Evolutionary conservation across 2,797 vertebrate genomes (phyloP).

Genomic region (Pantherophis vulpinus): DNA sequence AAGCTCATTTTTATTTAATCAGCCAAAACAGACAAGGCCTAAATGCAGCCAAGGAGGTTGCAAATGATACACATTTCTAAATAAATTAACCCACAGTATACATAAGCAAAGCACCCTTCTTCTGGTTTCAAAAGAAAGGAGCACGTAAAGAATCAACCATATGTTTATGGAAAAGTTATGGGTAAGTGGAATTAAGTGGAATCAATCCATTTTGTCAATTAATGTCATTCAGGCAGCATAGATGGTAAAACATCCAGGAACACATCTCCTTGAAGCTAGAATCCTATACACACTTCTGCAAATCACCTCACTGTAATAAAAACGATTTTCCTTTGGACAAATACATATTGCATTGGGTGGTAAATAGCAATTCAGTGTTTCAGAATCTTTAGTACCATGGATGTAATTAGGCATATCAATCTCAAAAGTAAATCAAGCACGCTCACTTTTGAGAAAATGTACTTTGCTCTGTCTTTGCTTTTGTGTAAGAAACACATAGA

Average conservation of each 20-base stretch:
- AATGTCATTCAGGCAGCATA: neutral
- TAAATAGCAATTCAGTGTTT: neutral
- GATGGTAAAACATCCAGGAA: too few species aligned
- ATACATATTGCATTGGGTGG: neutral
- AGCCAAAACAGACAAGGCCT: neutral
- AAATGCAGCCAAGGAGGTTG: neutral
- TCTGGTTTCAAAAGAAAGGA: neutral
- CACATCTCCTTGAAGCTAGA: neutral
- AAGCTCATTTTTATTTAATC: constrained; percentile 21
- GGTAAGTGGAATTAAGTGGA: neutral
- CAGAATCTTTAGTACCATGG: neutral
- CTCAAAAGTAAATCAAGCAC: neutral
- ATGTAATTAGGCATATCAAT: neutral
- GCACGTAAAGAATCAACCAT: neutral
- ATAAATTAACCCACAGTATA: neutral
- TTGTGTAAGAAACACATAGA: neutral
- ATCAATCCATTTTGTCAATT: neutral
- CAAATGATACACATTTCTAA: neutral
- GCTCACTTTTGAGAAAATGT: neutral
- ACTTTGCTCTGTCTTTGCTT: neutral
- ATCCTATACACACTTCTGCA: neutral
- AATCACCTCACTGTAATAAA: neutral
- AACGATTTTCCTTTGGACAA: neutral
- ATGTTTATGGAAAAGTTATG: neutral
- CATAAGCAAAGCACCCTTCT: neutral